Base-by-base conservation (phyloP, 2,797 vertebrate species). In the Rhinatrema bivittatum region DNA sequence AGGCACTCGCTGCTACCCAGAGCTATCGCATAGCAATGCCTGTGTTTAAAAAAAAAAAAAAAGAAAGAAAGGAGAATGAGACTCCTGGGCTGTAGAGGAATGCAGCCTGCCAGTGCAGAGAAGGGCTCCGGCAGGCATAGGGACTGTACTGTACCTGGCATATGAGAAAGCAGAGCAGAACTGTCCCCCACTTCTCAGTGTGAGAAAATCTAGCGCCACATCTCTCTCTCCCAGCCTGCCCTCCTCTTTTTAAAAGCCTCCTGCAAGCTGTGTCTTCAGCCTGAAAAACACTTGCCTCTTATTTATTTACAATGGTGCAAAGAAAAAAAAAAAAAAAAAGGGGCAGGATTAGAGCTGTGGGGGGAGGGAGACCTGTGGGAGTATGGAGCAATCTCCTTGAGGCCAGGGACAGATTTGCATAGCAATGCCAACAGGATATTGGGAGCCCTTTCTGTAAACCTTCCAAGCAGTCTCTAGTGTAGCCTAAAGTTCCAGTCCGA, bases 241-340 rank as follows among this genome's bases (percentile, higher is more conserved):
- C 32, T 25, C 4, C 7, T 29, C 44, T 32, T 32, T 30, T n/a
- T 14, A 32, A 46, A 33, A 43, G 30, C 21, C 25, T 23, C 43
- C 46, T 17, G 32, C 62, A n/a, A 46, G 50, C 46, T 49, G 53
- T 23, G 46, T 32, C 44, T 57, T 43, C 32, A n/a, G 7, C 40
- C 3, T 21, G 34, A 55, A 46, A 65, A 33, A 31, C 42, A 32
- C 26, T 37, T 6, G 38, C 56, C 32, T 25, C 50, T 20, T 14
- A 10, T 41, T 48, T 18, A 25, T 53, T 41, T 18, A 46, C 23
- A 24, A 23, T 27, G 23, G 31, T 47, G 43, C 35, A 15, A 22
- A 52, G 37, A 34, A 50, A 61, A 29, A 16, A 36, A 9, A 28
- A 28, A 27, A n/a, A n/a, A n/a, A n/a, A n/a, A 46, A 27, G 46